These are phyloP conservation scores for Rhamphomyia laevipes DNA, from an alignment of 2,888 invertebrate genomes.

Conservation along the genomic window DNA sequence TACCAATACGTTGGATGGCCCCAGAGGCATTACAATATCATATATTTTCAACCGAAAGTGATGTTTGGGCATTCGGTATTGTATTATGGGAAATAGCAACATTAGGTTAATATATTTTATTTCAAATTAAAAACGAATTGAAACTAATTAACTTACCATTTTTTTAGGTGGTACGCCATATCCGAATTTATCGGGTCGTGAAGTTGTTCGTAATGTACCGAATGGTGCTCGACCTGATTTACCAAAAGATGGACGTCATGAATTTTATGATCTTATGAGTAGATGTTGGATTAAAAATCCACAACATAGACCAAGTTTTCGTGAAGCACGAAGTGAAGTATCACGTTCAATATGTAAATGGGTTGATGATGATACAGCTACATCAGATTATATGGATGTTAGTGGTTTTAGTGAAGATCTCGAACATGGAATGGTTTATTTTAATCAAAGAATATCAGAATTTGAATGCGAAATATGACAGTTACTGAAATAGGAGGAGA, in stretches of 20 bases:
- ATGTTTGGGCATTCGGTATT: constrained; percentile 81
- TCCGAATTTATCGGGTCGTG: constrained; percentile 71
- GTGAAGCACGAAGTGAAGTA: constrained; percentile 41
- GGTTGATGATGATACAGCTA: constrained; percentile 35
- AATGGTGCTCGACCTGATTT: constrained; percentile 67
- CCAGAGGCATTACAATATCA: constrained; percentile 70
- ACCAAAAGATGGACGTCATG: constrained; percentile 66
- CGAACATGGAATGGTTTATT: constrained; percentile 38
- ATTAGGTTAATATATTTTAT: constrained; percentile 43
- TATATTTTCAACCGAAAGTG: constrained; percentile 67
- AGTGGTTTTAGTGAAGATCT: constrained; percentile 38
- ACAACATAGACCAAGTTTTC: constrained; percentile 59
- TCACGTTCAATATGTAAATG: constrained; percentile 33
- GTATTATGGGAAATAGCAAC: constrained; percentile 81
- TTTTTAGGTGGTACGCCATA: constrained; percentile 68
- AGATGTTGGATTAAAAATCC: constrained; percentile 59
- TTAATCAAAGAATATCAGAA: constrained; percentile 45
- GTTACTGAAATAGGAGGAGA: constrained; percentile 18
- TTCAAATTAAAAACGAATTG: neutral
- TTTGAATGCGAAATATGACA: constrained; percentile 52
- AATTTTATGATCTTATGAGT: constrained; percentile 51
- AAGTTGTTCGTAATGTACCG: constrained; percentile 68
- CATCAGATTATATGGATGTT: constrained; percentile 38
- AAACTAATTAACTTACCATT: neutral
- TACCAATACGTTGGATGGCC: constrained; percentile 61